Conservation (phyloP, 2,113 vertebrate genomes). For the Coracopsis vasa region DNA sequence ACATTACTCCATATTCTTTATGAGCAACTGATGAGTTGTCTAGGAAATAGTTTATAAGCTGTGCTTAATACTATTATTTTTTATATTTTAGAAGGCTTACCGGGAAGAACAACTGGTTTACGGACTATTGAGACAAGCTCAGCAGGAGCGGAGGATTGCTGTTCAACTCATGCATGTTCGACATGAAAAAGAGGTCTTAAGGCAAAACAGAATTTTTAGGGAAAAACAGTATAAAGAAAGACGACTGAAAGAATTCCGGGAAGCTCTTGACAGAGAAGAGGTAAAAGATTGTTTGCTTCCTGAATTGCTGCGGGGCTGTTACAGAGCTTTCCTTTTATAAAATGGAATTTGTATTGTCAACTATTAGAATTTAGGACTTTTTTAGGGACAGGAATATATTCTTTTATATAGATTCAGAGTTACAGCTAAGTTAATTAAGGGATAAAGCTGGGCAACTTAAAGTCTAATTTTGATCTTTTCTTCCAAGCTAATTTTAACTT, state of each 20-base stretch:
- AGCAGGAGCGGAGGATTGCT: slow-evolving; percentile 85
- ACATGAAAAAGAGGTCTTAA: slow-evolving; percentile 87
- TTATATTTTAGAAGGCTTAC: slow-evolving; percentile 75
- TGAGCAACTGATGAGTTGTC: background rate
- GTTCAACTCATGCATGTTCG: slow-evolving; percentile 88
- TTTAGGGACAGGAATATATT: background rate
- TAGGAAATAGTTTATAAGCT: background rate
- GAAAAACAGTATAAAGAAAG: slow-evolving; percentile 88
- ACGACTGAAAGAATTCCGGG: slow-evolving; percentile 83
- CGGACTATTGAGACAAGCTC: slow-evolving; percentile 86
- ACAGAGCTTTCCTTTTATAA: background rate
- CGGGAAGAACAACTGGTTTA: slow-evolving; percentile 86
- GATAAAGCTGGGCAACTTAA: background rate
- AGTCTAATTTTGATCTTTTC: background rate
- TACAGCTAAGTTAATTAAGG: background rate
- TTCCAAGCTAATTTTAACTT: background rate
- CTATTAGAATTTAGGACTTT: background rate
- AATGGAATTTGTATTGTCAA: background rate
- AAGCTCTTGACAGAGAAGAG: slow-evolving; percentile 87
- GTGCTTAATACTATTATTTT: background rate
- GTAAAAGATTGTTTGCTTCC: slow-evolving; percentile 68
- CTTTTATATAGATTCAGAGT: background rate
- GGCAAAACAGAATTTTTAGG: slow-evolving; percentile 86
- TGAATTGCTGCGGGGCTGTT: background rate
- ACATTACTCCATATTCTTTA: background rate